Evolutionary conservation across 2,113 vertebrate species (phyloP).

Genomic region (Neodontobutis hainanensis): DNA sequence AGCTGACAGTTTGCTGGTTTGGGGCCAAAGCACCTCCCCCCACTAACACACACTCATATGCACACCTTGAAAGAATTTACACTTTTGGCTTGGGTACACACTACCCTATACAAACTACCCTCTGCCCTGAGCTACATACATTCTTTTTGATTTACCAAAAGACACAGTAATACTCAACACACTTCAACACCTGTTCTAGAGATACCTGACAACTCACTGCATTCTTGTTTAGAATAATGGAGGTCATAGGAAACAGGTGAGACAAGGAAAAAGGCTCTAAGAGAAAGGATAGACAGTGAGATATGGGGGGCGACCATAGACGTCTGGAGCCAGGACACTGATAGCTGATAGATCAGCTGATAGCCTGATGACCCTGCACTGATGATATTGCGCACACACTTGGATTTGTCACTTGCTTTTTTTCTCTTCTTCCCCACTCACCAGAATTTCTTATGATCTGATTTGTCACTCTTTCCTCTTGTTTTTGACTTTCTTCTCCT

Average conservation of each 20-base stretch:
- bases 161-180: too few species aligned
- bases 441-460: slow-evolving; percentile 3
- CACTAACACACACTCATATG: slow-evolving; percentile 14
- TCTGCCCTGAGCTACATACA: slow-evolving; percentile 22
- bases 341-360: slow-evolving; percentile 68
- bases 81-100: slow-evolving; percentile 27
- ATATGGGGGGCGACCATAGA: slow-evolving; percentile 35
- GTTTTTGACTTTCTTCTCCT: slow-evolving; percentile 8
- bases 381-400: slow-evolving; percentile 30
- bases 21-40: slow-evolving; percentile 45
- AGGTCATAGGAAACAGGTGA: slow-evolving; percentile 49
- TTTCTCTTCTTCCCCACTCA: neutral
- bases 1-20: slow-evolving; percentile 51
- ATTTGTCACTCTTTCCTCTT: slow-evolving; percentile 1
- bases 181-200: slow-evolving; percentile 44
- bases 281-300: slow-evolving; percentile 6
- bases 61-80: slow-evolving; percentile 39
- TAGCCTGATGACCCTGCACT: slow-evolving; percentile 59
- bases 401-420: slow-evolving; percentile 38
- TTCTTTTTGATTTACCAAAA: slow-evolving; percentile 22
- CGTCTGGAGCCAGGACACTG: slow-evolving; percentile 74
- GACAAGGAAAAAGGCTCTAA: slow-evolving; percentile 33
- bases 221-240: slow-evolving; percentile 21
- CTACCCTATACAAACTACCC: slow-evolving; percentile 15
- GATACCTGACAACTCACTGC: neutral